These are phyloP conservation scores for Hymenochirus boettgeri DNA, from an alignment of 2,113 vertebrate genomes.

Conservation along the genomic window DNA sequence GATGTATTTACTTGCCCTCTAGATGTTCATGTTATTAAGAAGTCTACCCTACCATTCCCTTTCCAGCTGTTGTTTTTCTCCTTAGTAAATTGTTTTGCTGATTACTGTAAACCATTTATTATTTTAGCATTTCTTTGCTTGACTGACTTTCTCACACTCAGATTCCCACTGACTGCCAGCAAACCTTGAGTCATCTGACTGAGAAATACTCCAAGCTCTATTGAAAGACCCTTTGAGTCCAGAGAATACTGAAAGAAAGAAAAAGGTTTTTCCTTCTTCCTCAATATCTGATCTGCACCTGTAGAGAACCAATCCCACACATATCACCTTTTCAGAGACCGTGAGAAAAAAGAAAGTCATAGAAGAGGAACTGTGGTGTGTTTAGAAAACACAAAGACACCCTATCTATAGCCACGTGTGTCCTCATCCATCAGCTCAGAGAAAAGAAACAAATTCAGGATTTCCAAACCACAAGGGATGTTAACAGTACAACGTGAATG, in stretches of 20 bases:
- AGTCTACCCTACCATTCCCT: too few relatives aligned
- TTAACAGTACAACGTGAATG: constrained; percentile 22
- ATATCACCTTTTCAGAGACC: constrained; percentile 73
- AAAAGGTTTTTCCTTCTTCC: constrained; percentile 53
- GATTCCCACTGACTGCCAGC: constrained; percentile 71
- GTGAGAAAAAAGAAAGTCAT: constrained; percentile 70
- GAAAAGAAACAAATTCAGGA: constrained; percentile 34
- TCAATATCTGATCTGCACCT: constrained; percentile 76
- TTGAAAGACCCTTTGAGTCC: constrained; percentile 50
- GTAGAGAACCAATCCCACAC: constrained; percentile 67
- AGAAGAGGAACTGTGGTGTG: constrained; percentile 55
- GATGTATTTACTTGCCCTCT: too few relatives aligned
- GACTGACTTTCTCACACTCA: constrained; percentile 94
- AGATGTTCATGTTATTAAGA: too few relatives aligned
- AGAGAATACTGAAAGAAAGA: constrained; percentile 45
- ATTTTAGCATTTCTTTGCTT: constrained; percentile 58
- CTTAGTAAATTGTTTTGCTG: constrained; percentile 49
- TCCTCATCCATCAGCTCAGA: constrained; percentile 45
- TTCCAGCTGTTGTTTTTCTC: neutral
- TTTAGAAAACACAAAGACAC: constrained; percentile 44
- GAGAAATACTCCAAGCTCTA: constrained; percentile 59
- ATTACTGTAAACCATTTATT: constrained; percentile 42
- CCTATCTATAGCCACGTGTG: constrained; percentile 48
- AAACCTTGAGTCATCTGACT: constrained; percentile 69
- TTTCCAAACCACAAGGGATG: constrained; percentile 34